Conservation (phyloP, 2,888 invertebrate genomes). For the Salticus scenicus region DNA sequence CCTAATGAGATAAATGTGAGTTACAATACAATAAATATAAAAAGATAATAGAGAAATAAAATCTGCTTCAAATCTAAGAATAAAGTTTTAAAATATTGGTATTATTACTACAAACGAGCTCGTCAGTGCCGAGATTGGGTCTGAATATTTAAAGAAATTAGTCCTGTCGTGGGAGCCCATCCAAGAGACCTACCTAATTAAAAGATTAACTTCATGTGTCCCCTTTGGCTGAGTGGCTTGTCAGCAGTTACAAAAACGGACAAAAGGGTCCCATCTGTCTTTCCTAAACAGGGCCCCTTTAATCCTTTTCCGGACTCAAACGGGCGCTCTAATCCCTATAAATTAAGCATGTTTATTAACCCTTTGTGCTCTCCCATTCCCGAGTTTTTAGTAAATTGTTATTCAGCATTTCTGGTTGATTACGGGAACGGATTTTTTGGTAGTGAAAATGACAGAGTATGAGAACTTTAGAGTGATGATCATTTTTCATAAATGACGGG, state of each 20-base stretch:
- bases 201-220: slow-evolving; percentile 47
- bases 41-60: too few relatives aligned
- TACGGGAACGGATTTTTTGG: background rate
- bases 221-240: slow-evolving; percentile 25
- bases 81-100: background rate
- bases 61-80: background rate
- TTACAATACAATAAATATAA: background rate
- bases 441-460: background rate
- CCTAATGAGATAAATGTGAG: background rate
- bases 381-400: background rate
- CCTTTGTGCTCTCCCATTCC: slow-evolving; percentile 29
- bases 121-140: background rate
- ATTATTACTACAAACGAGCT: background rate
- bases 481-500: slow-evolving; percentile 10
- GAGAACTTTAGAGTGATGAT: background rate
- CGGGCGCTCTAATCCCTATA: slow-evolving; percentile 33
- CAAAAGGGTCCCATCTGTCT: slow-evolving; percentile 45
- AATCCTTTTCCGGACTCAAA: slow-evolving; percentile 33
- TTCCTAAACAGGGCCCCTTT: slow-evolving; percentile 23
- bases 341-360: slow-evolving; percentile 56
- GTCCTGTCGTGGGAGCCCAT: slow-evolving; percentile 13
- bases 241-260: slow-evolving; percentile 28
- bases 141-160: slow-evolving; percentile 29
- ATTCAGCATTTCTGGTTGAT: background rate
- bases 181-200: slow-evolving; percentile 28